A percentile compares a stretch with the other conserved stretches of the same genome.
These are phyloP conservation scores for Hafferia zeledoni DNA, from an alignment of 2,797 vertebrate species.

Conservation along the genomic window DNA sequence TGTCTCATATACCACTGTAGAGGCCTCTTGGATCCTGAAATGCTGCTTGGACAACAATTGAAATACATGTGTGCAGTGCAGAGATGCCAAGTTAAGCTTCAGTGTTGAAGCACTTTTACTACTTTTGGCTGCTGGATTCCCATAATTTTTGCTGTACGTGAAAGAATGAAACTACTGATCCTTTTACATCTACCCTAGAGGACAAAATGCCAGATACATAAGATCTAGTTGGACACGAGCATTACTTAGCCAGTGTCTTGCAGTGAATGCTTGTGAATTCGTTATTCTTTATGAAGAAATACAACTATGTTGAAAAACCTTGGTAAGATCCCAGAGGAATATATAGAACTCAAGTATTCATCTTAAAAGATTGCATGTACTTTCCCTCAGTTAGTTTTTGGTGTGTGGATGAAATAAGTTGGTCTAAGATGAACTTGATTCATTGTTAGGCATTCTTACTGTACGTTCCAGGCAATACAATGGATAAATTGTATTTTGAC, in stretches of 20 bases:
- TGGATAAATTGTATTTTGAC: background rate
- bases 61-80: constrained; percentile 23
- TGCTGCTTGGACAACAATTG: constrained; percentile 16
- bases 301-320: background rate
- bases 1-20: constrained; percentile 32
- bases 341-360: background rate
- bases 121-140: constrained; percentile 47
- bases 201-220: constrained; percentile 31
- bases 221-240: background rate
- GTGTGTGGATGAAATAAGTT: background rate
- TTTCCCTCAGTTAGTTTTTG: background rate
- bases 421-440: background rate
- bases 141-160: constrained; percentile 50
- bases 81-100: constrained; percentile 40
- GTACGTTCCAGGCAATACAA: background rate
- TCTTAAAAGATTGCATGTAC: background rate
- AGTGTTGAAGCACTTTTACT: constrained; percentile 55
- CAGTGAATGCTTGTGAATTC: background rate
- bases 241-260: background rate
- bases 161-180: constrained; percentile 58
- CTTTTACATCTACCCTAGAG: constrained; percentile 34
- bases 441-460: background rate
- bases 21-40: constrained; percentile 59
- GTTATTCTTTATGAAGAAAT: background rate
- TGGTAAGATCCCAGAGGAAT: background rate